Conservation (phyloP, 2,797 vertebrate genomes). For the Cynodonichthys magdalenae region DNA sequence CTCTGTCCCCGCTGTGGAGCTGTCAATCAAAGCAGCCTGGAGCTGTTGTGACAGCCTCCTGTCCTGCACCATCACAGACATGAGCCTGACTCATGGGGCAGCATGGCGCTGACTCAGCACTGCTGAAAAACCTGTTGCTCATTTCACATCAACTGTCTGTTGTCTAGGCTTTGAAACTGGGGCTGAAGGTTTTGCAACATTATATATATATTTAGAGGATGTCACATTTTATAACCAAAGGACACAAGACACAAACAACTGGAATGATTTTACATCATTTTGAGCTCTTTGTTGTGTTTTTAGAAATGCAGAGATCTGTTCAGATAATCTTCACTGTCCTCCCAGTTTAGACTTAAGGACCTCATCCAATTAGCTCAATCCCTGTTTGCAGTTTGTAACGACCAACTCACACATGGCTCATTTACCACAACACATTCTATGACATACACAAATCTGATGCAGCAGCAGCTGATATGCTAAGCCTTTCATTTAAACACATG, state of each 20-base stretch:
- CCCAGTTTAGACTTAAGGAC: conserved; percentile 60
- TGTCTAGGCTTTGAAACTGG: not conserved
- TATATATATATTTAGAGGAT: not conserved
- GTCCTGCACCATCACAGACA: conserved; percentile 28
- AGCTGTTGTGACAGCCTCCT: conserved; percentile 46
- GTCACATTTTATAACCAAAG: no score
- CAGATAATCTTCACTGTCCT: conserved; percentile 67
- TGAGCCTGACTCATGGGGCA: conserved; percentile 14
- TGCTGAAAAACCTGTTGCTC: conserved; percentile 31
- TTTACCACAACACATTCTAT: not conserved
- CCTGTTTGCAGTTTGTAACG: conserved; percentile 39
- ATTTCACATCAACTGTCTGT: conserved; percentile 13
- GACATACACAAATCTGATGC: no score
- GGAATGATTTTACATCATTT: not conserved
- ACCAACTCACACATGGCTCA: conserved; percentile 24
- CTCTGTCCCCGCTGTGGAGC: conserved; percentile 22
- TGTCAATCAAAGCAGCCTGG: conserved; percentile 36
- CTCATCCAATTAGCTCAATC: conserved; percentile 69
- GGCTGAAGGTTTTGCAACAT: conserved; percentile 4
- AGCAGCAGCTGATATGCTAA: no score
- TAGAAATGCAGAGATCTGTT: conserved; percentile 35
- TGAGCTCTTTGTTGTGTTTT: conserved; percentile 32
- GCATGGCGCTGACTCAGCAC: conserved; percentile 40
- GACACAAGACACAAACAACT: no score
- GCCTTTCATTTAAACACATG: no score